A percentile compares a stretch with the other conserved stretches of the same genome.
phyloP scores from a whole-genome alignment of 2,113 vertebrate genomes.

The Oenanthe melanoleuca region DNA sequence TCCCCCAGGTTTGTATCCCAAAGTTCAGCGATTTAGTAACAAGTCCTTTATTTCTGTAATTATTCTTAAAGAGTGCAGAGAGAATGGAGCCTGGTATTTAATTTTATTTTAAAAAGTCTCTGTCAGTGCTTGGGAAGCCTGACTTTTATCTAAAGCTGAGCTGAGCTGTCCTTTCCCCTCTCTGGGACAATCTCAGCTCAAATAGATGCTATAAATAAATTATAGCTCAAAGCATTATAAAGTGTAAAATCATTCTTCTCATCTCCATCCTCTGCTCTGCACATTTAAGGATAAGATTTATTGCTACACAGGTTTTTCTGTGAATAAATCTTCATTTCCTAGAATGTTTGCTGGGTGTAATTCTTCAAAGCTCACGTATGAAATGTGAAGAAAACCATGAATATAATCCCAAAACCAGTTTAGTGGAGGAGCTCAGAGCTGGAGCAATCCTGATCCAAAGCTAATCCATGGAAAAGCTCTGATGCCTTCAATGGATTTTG shows the following conservation, averaged over 20 bases:
- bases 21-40: neutral
- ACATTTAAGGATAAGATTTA: neutral
- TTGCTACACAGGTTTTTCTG: neutral
- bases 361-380: neutral
- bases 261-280: neutral
- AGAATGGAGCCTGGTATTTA: neutral
- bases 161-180: neutral
- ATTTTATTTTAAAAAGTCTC: neutral
- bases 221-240: neutral
- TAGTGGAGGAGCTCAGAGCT: neutral
- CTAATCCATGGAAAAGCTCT: slow-evolving; percentile 2
- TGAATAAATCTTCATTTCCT: neutral
- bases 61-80: neutral
- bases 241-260: neutral
- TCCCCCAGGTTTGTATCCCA: neutral
- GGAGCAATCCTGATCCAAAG: neutral
- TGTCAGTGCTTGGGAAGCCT: neutral
- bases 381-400: neutral
- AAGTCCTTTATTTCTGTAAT: neutral
- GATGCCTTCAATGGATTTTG: neutral
- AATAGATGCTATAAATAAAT: neutral
- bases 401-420: neutral
- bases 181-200: neutral
- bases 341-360: neutral
- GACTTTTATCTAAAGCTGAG: neutral